Conservation (phyloP, 2,113 vertebrate genomes). For the Hipposideros armiger region DNA sequence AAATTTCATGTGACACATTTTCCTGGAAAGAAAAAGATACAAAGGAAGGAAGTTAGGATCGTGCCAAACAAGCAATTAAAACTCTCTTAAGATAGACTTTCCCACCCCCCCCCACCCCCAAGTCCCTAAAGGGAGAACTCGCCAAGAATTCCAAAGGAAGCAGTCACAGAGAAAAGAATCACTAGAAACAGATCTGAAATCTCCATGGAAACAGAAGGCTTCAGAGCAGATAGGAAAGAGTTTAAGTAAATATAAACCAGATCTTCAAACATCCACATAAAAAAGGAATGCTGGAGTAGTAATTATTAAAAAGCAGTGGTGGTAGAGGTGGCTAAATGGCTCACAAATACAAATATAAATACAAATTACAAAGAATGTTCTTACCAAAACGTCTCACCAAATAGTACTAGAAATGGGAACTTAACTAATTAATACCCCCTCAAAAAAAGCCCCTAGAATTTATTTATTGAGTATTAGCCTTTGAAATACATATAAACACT, state of each 20-base stretch:
- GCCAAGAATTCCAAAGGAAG: slow-evolving; percentile 61
- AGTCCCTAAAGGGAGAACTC: slow-evolving; percentile 29
- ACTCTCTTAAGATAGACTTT: slow-evolving; percentile 42
- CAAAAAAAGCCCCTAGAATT: neutral
- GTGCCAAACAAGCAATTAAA: slow-evolving; percentile 49
- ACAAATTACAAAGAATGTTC: neutral
- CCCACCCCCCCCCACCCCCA: neutral
- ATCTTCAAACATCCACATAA: neutral
- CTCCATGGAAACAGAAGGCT: slow-evolving; percentile 34
- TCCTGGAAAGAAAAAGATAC: slow-evolving; percentile 61
- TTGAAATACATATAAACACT: slow-evolving; percentile 7
- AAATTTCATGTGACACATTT: slow-evolving; percentile 58
- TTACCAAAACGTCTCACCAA: neutral
- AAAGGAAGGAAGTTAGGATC: slow-evolving; percentile 62
- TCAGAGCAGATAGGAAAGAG: neutral
- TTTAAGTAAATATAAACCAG: slow-evolving; percentile 52
- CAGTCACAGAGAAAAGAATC: neutral
- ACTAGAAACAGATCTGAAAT: slow-evolving; percentile 46
- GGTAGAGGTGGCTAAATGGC: neutral
- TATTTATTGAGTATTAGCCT: neutral
- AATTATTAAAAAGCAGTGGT: neutral
- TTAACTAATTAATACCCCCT: neutral
- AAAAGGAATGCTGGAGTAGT: neutral
- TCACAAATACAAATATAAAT: neutral
- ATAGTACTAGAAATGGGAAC: neutral